A percentile compares a stretch with the other conserved stretches of the same genome.
These are phyloP conservation scores for Alaudala cheleensis DNA, from an alignment of 2,113 vertebrate species.

Conservation along the genomic window DNA sequence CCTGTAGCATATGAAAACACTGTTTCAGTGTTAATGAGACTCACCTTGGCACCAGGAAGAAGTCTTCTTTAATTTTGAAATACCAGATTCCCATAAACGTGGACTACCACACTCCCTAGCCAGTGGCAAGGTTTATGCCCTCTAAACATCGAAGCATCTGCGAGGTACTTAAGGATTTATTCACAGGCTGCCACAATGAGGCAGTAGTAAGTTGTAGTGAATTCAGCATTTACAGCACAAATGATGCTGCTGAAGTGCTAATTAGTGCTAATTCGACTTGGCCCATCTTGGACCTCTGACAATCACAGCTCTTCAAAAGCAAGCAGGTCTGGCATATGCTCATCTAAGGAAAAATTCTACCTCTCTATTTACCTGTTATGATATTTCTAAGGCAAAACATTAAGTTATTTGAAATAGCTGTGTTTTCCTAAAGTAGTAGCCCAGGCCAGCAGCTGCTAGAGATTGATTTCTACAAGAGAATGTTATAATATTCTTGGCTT, in stretches of 20 bases:
- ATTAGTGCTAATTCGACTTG: conserved; percentile 45
- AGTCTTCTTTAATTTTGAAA: not conserved
- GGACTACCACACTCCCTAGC: not conserved
- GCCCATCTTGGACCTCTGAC: conserved; percentile 32
- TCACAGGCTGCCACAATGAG: conserved; percentile 62
- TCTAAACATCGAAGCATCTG: conserved; percentile 12
- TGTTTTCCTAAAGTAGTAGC: not conserved
- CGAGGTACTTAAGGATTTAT: conserved; percentile 20
- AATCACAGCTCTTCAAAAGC: not conserved
- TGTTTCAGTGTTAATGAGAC: not conserved
- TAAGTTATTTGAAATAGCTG: not conserved
- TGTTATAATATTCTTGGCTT: not conserved
- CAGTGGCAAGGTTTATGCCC: not conserved
- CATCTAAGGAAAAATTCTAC: not conserved
- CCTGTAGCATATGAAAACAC: not conserved
- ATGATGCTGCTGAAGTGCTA: conserved; percentile 33
- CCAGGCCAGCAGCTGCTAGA: not conserved
- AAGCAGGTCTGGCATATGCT: not conserved
- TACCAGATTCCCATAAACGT: not conserved
- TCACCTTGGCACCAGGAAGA: not conserved
- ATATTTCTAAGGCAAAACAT: not conserved
- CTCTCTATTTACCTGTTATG: not conserved
- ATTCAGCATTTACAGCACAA: conserved; percentile 15
- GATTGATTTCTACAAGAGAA: not conserved
- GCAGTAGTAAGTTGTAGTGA: conserved; percentile 66